A percentile compares a stretch with the other conserved stretches of the same genome.
These are phyloP conservation scores for Polietes domitor DNA, from an alignment of 2,888 invertebrate genomes.

Conservation along the genomic window DNA sequence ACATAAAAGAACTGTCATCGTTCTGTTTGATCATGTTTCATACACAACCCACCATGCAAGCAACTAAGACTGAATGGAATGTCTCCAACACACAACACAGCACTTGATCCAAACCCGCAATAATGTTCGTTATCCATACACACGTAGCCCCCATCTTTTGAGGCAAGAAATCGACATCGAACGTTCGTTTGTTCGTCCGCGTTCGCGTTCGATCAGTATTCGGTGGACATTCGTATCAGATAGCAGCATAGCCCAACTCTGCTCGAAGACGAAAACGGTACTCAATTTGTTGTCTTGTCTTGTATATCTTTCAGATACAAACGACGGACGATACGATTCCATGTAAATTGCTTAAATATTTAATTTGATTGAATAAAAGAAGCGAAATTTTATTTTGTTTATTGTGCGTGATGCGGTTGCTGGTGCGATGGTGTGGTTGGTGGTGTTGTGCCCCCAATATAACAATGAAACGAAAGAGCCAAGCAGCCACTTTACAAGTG, in stretches of 20 bases:
- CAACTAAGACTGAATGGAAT: too few relatives aligned
- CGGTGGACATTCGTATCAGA: conserved; percentile 39
- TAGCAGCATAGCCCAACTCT: not conserved
- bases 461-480: conserved; percentile 15
- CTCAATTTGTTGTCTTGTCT: not conserved
- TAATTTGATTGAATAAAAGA: conserved; percentile 38
- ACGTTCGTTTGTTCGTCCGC: not conserved
- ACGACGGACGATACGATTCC: conserved; percentile 19
- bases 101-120: too few relatives aligned
- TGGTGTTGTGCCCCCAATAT: not conserved
- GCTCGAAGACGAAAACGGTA: too few relatives aligned
- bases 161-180: not conserved
- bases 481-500: conserved; percentile 39
- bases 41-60: too few relatives aligned
- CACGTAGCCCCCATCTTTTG: not conserved
- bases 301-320: not conserved
- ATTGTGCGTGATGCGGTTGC: conserved; percentile 6
- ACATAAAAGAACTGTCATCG: too few relatives aligned
- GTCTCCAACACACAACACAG: too few relatives aligned
- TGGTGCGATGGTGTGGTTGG: not conserved
- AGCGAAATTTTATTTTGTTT: not conserved
- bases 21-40: too few relatives aligned
- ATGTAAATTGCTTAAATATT: conserved; percentile 28
- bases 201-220: conserved; percentile 35
- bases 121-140: too few relatives aligned